Evolutionary conservation across 2,797 vertebrate genomes (phyloP).

Genomic region (Microctenopoma stevenorrisi): DNA sequence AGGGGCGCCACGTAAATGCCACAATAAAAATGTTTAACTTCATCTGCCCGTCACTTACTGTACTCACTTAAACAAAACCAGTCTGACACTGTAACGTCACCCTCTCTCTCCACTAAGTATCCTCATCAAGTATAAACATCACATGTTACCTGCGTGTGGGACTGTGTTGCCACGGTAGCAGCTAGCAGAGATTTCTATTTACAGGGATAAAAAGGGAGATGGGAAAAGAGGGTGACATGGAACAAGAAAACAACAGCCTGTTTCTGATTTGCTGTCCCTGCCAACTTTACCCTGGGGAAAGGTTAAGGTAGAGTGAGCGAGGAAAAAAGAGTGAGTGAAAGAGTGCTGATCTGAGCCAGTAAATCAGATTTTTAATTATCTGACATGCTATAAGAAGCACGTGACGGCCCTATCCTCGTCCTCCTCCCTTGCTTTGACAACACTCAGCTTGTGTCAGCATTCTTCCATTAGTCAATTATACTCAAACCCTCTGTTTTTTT

Average conservation of each 20-base stretch:
- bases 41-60: background rate
- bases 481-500: background rate
- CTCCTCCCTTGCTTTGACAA: background rate
- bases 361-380: conserved; percentile 93
- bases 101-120: conserved; percentile 82
- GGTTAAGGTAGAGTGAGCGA: conserved; percentile 68
- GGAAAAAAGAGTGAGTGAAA: conserved; percentile 55
- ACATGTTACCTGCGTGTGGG: conserved; percentile 52
- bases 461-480: conserved; percentile 6
- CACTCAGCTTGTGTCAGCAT: conserved; percentile 6
- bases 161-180: conserved; percentile 83
- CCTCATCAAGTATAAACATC: conserved; percentile 81
- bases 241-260: conserved; percentile 58
- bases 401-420: conserved; percentile 75
- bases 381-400: conserved; percentile 86
- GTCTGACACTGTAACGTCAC: conserved; percentile 29
- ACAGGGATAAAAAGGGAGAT: conserved; percentile 62
- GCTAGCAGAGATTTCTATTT: conserved; percentile 87
- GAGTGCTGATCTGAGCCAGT: conserved; percentile 83
- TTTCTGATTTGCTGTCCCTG: conserved; percentile 57
- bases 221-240: conserved; percentile 53
- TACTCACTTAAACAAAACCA: background rate
- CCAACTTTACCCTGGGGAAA: conserved; percentile 87
- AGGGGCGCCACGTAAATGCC: background rate
- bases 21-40: background rate